Base-by-base conservation (phyloP, 2,113 vertebrate genomes). In the Ceyx melanurus region DNA sequence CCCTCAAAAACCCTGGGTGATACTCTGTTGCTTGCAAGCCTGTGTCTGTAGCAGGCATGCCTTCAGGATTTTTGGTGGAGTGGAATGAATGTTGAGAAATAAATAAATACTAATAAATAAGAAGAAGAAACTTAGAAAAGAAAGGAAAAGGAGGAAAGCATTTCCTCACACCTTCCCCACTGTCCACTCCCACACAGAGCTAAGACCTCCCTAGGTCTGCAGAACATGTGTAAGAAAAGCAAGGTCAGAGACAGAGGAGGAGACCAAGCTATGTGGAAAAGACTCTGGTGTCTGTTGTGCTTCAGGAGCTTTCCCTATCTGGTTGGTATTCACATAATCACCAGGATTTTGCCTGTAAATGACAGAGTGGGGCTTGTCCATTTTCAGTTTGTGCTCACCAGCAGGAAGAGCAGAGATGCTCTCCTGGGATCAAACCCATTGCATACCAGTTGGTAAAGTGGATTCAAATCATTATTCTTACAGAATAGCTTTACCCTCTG, bases 41-140 rank as follows among this genome's bases (percentile, higher is more conserved):
- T 11, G 1, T 37, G 80, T 28, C 77, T 82, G 54, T 1, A 56
- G 84, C 51, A 82, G 64, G 26, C 5, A 1, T 42, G 72, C 64
- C 82, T 82, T 67, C 75, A 65, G 89, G 60, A 43, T 8, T 80
- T 91, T 91, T 91, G 87, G 72, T 88, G 76, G 75, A 86, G 84
- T 86, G 82, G 82, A 88, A 80, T 42, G 65, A 56, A 37, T 6
- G 42, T 17, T 91, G 33, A 93, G 82, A 92, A 94, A 95, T 90
- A 96, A 96, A 97, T 97, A 97, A 97, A 97, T 96, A 96, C 73
- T 88, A 96, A 97, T 96, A 97, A 97, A 97, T 97, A 96, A 94
- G 0, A 78, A 81, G 1, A 67, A 89, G 61, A 81, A 84, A 67
- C 58, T 53, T 33, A n/a, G 35, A 71, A 70, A 91, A 75, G 17